These are phyloP conservation scores for Turnix velox DNA, from an alignment of 2,113 vertebrate genomes.

Conservation along the genomic window DNA sequence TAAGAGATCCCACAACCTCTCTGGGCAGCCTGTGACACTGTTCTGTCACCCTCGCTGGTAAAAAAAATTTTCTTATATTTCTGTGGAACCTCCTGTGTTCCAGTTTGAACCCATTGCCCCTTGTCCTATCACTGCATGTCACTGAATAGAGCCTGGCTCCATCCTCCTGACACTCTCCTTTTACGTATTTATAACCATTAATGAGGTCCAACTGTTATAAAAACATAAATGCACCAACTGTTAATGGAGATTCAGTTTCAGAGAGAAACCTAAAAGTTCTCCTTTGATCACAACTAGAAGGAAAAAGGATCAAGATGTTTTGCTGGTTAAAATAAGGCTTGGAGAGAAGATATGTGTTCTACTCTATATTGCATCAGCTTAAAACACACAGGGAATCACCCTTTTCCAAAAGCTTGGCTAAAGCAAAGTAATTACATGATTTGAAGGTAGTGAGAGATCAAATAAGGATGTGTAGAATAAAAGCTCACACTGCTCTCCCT, in stretches of 20 bases:
- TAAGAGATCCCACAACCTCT: no score
- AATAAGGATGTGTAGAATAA: background rate
- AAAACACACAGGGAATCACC: background rate
- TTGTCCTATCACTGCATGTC: no score
- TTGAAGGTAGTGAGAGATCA: background rate
- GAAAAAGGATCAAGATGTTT: background rate
- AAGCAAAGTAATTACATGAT: background rate
- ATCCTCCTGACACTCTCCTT: no score
- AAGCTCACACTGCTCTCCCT: background rate
- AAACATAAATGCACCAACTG: no score
- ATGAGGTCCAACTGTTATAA: no score
- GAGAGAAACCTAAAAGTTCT: constrained; percentile 3
- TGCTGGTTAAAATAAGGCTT: constrained; percentile 3
- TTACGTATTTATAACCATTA: no score
- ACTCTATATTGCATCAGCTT: background rate
- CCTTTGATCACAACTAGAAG: background rate
- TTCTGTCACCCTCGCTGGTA: no score
- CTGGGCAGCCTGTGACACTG: no score
- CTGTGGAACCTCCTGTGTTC: no score
- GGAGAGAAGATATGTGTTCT: background rate
- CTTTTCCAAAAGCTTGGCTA: background rate
- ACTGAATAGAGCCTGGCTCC: no score
- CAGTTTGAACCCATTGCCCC: no score
- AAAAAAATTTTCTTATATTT: no score
- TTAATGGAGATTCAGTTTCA: background rate